Base-by-base conservation (phyloP, 2,888 invertebrate genomes). In the Eremobia ochroleuca region DNA sequence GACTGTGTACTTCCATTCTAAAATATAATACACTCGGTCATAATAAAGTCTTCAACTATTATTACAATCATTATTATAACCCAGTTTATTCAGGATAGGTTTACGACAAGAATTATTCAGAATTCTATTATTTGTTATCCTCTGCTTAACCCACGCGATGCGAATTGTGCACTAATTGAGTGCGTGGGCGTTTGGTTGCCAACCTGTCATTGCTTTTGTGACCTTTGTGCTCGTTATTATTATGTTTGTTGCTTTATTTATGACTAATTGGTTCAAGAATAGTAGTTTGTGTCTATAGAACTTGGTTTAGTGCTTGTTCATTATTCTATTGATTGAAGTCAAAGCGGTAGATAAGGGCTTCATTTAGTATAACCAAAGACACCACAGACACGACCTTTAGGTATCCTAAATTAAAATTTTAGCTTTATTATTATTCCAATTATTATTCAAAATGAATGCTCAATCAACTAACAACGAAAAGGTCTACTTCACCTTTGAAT, bases 101-200 rank as follows among this genome's bases (percentile, higher is more conserved):
- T 72, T 59, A 77, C 13, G 43, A 28, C 59, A 9, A 64, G 34
- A 73, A 37, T 58, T 61, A 71, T 85, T 85, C 40, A 55, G 55
- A 59, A 82, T 11, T 59, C 46, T 70, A 81, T 75, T 85, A 84
- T 73, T 73, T 73, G 65, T 85, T 65, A 79, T 84, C 82, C 80
- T 84, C 11, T 31, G 61, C 55, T 15, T 75, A 69, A 43, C 83
- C 86, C 78, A 84, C 83, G 65, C 86, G 37, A 52, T 65, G n/a
- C 4, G 37, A 61, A 55, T 77, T 83, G 58, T 82, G 71, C 65
- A 69, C 72, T 82, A 82, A 84, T 84, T 85, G 83, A 67, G 21
- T 18, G 18, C 6, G 83, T 84, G 72, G 86, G 86, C 55, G 72
- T 72, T 55, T 18, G 37, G 52, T 34, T 66, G 25, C 58, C 4